Conservation (phyloP, 2,113 vertebrate genomes). For the Microtus pennsylvanicus region DNA sequence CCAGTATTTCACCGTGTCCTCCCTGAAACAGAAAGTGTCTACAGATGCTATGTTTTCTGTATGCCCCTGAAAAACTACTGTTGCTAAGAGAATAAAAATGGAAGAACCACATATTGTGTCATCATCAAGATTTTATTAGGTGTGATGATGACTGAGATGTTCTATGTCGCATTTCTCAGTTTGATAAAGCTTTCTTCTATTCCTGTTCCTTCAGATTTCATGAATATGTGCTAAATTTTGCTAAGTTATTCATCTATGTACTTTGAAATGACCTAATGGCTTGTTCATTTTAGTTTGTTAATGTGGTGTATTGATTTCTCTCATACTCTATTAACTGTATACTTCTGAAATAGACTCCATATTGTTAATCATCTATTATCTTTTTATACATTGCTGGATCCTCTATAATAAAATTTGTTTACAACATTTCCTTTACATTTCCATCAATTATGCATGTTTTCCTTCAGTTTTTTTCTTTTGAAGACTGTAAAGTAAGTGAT, state of each 20-base stretch:
- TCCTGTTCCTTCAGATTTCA: neutral
- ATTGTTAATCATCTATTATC: too few relatives aligned
- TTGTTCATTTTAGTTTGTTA: neutral
- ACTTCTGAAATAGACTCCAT: too few relatives aligned
- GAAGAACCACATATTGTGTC: neutral
- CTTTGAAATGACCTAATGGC: neutral
- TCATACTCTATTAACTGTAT: too few relatives aligned
- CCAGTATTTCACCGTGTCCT: neutral
- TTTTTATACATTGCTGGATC: too few relatives aligned
- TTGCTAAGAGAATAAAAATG: neutral
- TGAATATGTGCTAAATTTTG: neutral
- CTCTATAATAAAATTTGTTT: too few relatives aligned
- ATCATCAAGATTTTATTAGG: neutral
- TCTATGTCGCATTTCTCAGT: neutral
- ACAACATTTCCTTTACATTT: too few relatives aligned
- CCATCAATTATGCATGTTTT: too few relatives aligned
- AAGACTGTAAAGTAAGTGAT: too few relatives aligned
- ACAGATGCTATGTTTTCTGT: neutral
- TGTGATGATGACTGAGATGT: neutral
- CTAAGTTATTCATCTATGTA: neutral
- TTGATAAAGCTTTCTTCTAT: neutral
- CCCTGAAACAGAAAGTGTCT: neutral
- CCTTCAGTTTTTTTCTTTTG: too few relatives aligned
- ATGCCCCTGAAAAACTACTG: neutral
- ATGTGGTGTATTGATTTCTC: too few relatives aligned